Evolutionary conservation across 2,113 vertebrate genomes (phyloP).

Genomic region (Cryptotis parvus): DNA sequence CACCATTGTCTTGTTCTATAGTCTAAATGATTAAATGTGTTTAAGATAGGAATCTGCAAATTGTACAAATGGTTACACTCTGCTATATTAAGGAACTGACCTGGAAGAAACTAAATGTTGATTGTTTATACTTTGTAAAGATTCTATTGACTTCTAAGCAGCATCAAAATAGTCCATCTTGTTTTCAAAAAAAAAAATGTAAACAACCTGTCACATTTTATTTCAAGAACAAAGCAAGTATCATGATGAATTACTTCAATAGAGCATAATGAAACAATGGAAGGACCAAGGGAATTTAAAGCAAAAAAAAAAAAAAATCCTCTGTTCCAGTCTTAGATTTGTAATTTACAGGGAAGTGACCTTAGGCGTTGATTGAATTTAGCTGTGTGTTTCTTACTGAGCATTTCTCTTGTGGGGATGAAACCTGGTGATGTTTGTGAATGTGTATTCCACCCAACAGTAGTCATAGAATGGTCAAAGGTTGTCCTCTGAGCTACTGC

Average conservation of each 20-base stretch:
- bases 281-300: constrained; percentile 60
- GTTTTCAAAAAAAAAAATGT: constrained; percentile 50
- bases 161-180: neutral
- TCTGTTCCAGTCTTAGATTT: constrained; percentile 58
- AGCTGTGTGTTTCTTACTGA: constrained; percentile 53
- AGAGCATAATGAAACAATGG: constrained; percentile 18
- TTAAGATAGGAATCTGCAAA: constrained; percentile 24
- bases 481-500: constrained; percentile 35
- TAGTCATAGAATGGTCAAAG: constrained; percentile 61
- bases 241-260: constrained; percentile 39
- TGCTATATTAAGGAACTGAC: neutral
- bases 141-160: constrained; percentile 19
- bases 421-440: constrained; percentile 55
- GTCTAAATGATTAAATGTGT: constrained; percentile 41
- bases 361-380: constrained; percentile 64
- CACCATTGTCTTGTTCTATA: neutral
- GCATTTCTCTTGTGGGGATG: constrained; percentile 62
- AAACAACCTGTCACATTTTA: constrained; percentile 46
- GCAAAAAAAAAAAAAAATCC: constrained; percentile 66
- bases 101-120: neutral
- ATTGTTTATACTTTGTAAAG: constrained; percentile 13
- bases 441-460: constrained; percentile 26
- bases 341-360: constrained; percentile 55
- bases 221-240: neutral
- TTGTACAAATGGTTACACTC: neutral